Percentiles rank a stretch among this genome's conserved stretches.
Conservation (phyloP, 2,888 invertebrate species). For the Hyppa rectilinea region DNA sequence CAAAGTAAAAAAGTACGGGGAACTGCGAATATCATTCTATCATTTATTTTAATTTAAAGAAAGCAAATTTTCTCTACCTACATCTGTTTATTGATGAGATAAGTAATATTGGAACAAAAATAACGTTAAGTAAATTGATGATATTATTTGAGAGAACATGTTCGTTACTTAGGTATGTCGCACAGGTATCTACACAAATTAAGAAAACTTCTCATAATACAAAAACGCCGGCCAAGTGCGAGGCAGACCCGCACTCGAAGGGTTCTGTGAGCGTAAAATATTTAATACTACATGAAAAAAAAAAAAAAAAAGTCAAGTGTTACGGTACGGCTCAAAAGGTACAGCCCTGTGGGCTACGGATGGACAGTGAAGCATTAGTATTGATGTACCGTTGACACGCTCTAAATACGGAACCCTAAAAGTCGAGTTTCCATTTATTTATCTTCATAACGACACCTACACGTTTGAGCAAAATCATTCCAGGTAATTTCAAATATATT, state of each 20-base stretch:
- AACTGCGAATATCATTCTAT: conserved; percentile 4
- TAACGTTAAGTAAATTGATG: background rate
- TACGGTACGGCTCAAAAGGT: background rate
- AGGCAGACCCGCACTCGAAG: too few species aligned
- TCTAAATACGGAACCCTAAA: background rate
- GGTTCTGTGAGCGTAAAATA: too few species aligned
- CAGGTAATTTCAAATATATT: background rate
- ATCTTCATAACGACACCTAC: background rate
- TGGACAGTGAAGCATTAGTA: background rate
- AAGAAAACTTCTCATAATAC: background rate
- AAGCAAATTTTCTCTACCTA: background rate
- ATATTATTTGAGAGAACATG: conserved; percentile 1
- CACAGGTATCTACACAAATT: background rate
- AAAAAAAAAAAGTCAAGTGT: background rate
- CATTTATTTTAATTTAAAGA: background rate
- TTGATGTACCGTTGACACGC: too few species aligned
- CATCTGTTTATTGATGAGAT: conserved; percentile 7
- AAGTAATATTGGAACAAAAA: conserved; percentile 5
- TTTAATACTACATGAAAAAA: too few species aligned
- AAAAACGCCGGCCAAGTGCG: background rate
- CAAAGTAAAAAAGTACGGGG: background rate
- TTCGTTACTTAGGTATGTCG: background rate
- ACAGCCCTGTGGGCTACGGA: background rate
- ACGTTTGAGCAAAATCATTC: background rate
- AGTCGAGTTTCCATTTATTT: background rate